Conservation (phyloP, 1,140 invertebrate species). For the Steinernema feltiae region DNA sequence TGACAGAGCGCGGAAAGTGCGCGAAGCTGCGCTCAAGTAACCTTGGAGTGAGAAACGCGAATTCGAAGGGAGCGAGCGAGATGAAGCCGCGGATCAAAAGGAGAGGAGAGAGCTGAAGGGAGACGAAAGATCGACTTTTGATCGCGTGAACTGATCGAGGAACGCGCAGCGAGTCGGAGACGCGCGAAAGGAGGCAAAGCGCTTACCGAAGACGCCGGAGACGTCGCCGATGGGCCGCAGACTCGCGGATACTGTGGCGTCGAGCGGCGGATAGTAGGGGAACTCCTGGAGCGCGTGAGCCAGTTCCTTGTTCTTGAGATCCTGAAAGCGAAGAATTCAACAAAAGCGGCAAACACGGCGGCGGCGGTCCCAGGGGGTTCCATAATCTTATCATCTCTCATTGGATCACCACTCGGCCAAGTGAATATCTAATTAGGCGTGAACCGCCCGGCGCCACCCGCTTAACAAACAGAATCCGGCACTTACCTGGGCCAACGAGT, state of each 20-base stretch:
- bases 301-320: constrained; percentile 9
- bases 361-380: not conserved
- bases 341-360: not conserved
- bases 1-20: constrained; percentile 5
- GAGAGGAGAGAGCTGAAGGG: not conserved
- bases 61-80: not conserved
- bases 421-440: not conserved
- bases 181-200: no score
- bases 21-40: not conserved
- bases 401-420: not conserved
- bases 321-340: not conserved
- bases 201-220: constrained; percentile 10
- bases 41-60: not conserved
- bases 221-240: constrained; percentile 6
- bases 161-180: no score
- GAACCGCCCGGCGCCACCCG: not conserved
- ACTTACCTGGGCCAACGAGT: not conserved
- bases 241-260: not conserved
- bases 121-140: no score
- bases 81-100: not conserved
- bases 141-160: no score
- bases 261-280: constrained; percentile 10
- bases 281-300: constrained; percentile 12
- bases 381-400: not conserved
- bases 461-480: not conserved